phyloP scores from a whole-genome alignment of 2,888 invertebrate species.

The Drosophila mimetica region DNA sequence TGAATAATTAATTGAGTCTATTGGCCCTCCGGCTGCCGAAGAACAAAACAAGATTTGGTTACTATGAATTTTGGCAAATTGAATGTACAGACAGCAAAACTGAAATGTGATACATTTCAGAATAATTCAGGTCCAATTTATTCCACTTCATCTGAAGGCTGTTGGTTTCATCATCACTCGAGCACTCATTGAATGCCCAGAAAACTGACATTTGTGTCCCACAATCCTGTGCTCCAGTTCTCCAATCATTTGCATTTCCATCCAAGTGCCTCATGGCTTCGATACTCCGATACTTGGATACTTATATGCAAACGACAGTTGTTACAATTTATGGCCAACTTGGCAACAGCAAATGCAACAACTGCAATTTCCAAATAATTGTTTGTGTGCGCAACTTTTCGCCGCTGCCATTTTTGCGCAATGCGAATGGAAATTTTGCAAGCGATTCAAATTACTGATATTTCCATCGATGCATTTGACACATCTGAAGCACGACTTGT shows the following conservation, averaged over 20 bases:
- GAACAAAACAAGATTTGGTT: constrained; percentile 8
- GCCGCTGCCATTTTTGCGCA: constrained; percentile 59
- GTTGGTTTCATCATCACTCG: constrained; percentile 56
- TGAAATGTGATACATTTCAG: neutral
- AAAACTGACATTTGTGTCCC: constrained; percentile 58
- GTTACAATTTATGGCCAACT: constrained; percentile 71
- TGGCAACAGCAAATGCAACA: constrained; percentile 39
- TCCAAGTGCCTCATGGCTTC: constrained; percentile 7
- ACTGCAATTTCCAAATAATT: constrained; percentile 51
- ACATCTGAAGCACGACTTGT: constrained; percentile 54
- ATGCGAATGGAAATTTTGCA: constrained; percentile 63
- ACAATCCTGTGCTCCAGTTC: constrained; percentile 21
- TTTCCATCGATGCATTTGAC: constrained; percentile 71
- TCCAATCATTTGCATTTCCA: constrained; percentile 45
- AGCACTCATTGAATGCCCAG: constrained; percentile 62
- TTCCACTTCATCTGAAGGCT: constrained; percentile 1
- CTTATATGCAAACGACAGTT: constrained; percentile 74
- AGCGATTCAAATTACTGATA: constrained; percentile 64
- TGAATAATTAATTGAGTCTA: constrained; percentile 40
- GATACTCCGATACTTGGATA: constrained; percentile 1
- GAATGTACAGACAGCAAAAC: neutral
- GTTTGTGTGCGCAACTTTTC: constrained; percentile 45
- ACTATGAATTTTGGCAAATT: neutral
- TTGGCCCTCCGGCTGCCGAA: constrained; percentile 1
- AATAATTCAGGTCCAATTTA: neutral